Evolutionary conservation across 2,888 invertebrate genomes (phyloP), one percentile per base, ranked within the genome.

Genomic region (Onchidella celtica): DNA sequence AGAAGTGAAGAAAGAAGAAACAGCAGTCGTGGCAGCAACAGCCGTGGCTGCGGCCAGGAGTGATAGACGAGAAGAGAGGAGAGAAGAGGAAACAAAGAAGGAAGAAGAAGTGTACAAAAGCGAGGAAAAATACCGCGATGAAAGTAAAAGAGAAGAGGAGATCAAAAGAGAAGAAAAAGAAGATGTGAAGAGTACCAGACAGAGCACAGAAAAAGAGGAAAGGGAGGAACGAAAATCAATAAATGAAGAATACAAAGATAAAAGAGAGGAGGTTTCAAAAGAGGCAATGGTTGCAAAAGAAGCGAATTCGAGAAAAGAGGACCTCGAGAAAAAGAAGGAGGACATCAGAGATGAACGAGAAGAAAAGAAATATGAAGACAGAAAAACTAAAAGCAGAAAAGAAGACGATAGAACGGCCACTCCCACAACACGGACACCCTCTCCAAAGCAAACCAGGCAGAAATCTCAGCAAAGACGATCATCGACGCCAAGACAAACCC

Each of bases 61-160:
- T 24, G 61, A 61, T 17, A 75, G 40, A 24, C 27, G 61, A n/a
- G 75, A 63, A 2, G 75, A 75, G 2, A 36, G 24, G 32, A 4
- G 9, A 17, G 66, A 63, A 32, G 72, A 79, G 29, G 40, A 55
- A 61, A 55, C 27, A 61, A 63, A 32, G 72, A 63, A 73, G 55
- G 66, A n/a, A 6, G 61, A 24, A 0, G 1, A 36, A 17, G 74
- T 29, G n/a, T n/a, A n/a, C 55, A 29, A 59, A 24, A 9, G 32
- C n/a, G 24, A 69, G 57, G 36, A 38, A 57, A 34, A 40, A 47
- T 34, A 68, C n/a, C 3, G 36, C 21, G n/a, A 34, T 17, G 29
- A 32, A 63, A n/a, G 21, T 17, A 55, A 59, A 21, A 27, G 2
- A 24, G n/a, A 11, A 40, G 34, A 9, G 47, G 55, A 38, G 6